Percentiles rank a stretch among this genome's conserved stretches.
phyloP scores from a whole-genome alignment of 2,113 vertebrate genomes.

The Micromys minutus region DNA sequence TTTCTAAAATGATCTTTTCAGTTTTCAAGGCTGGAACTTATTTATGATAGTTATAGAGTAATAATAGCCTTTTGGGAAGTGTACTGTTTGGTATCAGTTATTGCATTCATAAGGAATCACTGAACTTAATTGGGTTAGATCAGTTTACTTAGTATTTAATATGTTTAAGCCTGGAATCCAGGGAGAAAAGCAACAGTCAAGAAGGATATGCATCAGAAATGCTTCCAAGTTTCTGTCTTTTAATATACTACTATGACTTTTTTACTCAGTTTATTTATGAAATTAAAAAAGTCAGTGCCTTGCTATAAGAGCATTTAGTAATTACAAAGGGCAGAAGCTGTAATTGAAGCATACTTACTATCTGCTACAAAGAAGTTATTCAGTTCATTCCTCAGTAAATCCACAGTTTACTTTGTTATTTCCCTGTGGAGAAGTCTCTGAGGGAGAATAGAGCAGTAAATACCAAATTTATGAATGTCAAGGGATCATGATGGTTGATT shows the following conservation, averaged over 20 bases:
- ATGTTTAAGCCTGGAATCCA: neutral
- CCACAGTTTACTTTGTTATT: neutral
- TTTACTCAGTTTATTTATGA: constrained; percentile 17
- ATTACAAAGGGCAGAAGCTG: neutral
- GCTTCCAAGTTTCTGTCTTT: constrained; percentile 2
- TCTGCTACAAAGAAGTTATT: neutral
- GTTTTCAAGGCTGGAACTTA: constrained; percentile 31
- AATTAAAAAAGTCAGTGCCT: constrained; percentile 52
- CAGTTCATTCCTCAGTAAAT: constrained; percentile 8
- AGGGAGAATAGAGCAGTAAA: constrained; percentile 13
- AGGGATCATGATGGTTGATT: neutral
- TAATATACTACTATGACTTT: neutral
- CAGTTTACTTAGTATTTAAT: neutral
- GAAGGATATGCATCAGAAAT: constrained; percentile 11
- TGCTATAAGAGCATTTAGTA: neutral
- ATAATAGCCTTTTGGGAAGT: neutral
- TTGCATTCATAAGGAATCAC: neutral
- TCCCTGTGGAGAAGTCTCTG: neutral
- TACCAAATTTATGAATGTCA: constrained; percentile 38
- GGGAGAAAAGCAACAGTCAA: neutral
- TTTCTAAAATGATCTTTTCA: constrained; percentile 39
- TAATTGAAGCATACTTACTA: neutral
- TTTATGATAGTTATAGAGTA: neutral
- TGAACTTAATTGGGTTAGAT: neutral
- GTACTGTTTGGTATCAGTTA: neutral